phyloP scores from a whole-genome alignment of 2,113 vertebrate species.

The Notarius quadriscutis region DNA sequence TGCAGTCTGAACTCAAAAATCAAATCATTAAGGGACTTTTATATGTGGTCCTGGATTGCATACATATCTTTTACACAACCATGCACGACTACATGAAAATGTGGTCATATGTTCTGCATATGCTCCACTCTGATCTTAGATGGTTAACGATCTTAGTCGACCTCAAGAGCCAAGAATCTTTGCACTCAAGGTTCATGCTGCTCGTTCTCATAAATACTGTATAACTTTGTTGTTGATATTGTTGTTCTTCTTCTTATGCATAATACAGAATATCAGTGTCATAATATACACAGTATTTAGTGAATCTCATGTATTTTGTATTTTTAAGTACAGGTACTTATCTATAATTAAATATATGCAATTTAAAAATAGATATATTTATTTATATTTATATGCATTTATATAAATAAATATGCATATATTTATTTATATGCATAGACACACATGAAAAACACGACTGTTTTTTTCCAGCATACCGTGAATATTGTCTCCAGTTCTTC shows the following conservation, averaged over 20 bases:
- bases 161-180: background rate
- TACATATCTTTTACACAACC: background rate
- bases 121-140: background rate
- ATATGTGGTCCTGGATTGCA: background rate
- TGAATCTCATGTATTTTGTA: background rate
- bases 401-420: too few relatives aligned
- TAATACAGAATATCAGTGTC: background rate
- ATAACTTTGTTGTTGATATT: background rate
- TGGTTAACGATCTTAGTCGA: background rate
- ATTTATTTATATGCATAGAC: background rate
- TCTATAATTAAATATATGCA: background rate
- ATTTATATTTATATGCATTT: too few relatives aligned
- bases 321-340: background rate
- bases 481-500: conserved; percentile 87
- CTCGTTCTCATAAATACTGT: background rate
- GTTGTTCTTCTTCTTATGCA: background rate
- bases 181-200: background rate
- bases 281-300: background rate
- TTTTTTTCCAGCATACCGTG: conserved; percentile 64
- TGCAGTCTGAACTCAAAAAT: background rate
- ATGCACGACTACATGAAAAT: background rate
- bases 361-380: background rate
- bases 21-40: background rate
- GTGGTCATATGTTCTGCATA: background rate
- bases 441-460: background rate